Percentiles rank a stretch among this genome's conserved stretches.
These are phyloP conservation scores for Charadrius vociferus DNA, from an alignment of 2,113 vertebrate genomes.

Conservation along the genomic window DNA sequence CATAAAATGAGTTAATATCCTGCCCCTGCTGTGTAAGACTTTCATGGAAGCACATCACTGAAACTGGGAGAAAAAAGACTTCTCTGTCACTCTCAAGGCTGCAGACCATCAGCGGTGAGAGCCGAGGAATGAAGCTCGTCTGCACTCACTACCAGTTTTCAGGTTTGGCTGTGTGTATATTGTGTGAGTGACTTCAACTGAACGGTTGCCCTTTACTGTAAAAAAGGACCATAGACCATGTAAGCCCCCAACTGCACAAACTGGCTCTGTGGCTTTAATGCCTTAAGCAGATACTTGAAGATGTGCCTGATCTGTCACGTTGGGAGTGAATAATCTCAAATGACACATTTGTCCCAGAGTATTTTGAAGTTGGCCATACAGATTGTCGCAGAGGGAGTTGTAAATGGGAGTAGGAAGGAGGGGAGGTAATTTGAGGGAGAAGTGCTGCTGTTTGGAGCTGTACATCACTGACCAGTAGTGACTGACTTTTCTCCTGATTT, in stretches of 20 bases:
- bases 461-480: not conserved
- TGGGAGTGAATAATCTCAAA: not conserved
- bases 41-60: not conserved
- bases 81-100: not conserved
- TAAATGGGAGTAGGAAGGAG: not conserved
- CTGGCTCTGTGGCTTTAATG: not conserved
- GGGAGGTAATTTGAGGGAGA: not conserved
- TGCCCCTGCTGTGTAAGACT: not conserved
- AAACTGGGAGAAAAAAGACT: not conserved
- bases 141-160: not conserved
- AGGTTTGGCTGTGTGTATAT: not conserved
- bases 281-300: conserved; percentile 12
- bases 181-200: not conserved
- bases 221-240: not conserved
- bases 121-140: not conserved
- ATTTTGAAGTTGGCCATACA: not conserved
- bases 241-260: not conserved
- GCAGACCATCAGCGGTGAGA: accelerated
- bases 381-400: not conserved
- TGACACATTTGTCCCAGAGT: not conserved
- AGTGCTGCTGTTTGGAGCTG: not conserved
- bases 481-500: not conserved
- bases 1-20: not conserved
- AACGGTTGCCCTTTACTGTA: not conserved
- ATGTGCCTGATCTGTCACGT: accelerated